Conservation (phyloP, 2,797 vertebrate species). For the Pitangus sulphuratus region DNA sequence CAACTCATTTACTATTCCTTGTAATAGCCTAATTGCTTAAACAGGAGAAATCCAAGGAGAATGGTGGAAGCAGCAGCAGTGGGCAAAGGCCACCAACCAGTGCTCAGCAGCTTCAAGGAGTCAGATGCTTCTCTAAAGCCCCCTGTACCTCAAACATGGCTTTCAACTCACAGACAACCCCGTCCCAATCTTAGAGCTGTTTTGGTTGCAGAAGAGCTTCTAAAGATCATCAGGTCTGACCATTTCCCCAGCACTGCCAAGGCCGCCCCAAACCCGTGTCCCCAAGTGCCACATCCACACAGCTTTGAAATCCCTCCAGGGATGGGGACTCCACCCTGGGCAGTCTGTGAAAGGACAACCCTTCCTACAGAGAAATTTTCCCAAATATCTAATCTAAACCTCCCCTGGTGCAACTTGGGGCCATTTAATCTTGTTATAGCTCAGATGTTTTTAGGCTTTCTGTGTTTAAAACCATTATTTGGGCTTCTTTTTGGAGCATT, state of each 20-base stretch:
- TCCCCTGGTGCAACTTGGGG: not conserved
- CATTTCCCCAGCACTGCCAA: not conserved
- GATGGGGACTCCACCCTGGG: not conserved
- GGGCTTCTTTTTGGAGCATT: not conserved
- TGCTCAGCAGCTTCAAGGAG: not conserved
- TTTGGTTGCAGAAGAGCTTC: not conserved
- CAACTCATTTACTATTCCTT: not conserved
- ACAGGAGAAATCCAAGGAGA: not conserved
- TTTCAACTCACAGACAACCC: not conserved
- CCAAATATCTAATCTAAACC: not conserved
- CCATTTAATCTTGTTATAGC: not conserved
- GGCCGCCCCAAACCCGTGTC: not conserved
- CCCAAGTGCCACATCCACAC: accelerated
- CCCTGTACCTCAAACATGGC: accelerated
- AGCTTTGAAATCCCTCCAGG: not conserved
- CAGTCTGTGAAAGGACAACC: not conserved
- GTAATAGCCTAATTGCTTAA: not conserved
- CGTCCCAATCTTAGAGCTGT: not conserved
- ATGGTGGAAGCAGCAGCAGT: not conserved
- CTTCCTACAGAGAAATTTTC: not conserved
- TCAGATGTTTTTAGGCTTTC: not conserved
- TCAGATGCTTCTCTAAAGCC: not conserved
- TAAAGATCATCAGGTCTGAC: accelerated
- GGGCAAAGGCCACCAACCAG: not conserved
- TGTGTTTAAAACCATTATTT: not conserved